A percentile compares a stretch with the other conserved stretches of the same genome.
phyloP scores from a whole-genome alignment of 1,140 invertebrate genomes.

The Drosophila pandora region DNA sequence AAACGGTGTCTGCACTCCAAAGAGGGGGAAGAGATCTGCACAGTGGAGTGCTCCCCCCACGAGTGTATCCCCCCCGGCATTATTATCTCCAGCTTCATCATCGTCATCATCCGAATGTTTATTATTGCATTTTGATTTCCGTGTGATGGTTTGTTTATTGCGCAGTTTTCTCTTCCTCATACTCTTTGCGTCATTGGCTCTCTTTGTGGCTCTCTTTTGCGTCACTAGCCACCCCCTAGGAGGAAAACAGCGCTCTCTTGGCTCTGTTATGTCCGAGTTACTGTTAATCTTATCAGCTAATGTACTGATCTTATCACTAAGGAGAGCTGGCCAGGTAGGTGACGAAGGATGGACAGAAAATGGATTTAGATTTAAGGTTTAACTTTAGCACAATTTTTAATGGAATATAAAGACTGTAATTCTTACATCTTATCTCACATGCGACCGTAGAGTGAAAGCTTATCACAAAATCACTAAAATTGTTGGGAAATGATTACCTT shows the following conservation, averaged over 20 bases:
- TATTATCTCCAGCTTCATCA: conserved; percentile 57
- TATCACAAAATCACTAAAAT: not conserved
- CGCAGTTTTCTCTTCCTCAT: conserved; percentile 21
- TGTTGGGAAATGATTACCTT: not conserved
- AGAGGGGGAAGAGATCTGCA: conserved; percentile 18
- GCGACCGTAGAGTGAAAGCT: not conserved
- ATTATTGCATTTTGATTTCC: conserved; percentile 80
- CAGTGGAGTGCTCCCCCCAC: not conserved
- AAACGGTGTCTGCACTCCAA: conserved; percentile 41
- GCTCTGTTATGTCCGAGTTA: conserved; percentile 1
- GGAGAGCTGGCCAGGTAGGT: not conserved
- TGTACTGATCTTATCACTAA: not conserved
- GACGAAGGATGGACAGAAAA: not conserved
- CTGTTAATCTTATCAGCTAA: conserved; percentile 13
- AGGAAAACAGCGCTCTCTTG: conserved; percentile 9
- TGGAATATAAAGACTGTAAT: not conserved
- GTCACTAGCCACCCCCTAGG: conserved; percentile 16
- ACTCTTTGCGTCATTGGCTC: conserved; percentile 12
- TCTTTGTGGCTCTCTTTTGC: conserved; percentile 18
- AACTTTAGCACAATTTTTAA: no score
- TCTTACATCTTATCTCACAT: not conserved
- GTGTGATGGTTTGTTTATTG: conserved; percentile 55
- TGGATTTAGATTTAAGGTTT: no score
- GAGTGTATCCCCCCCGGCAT: conserved; percentile 28
- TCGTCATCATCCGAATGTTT: conserved; percentile 54